Conservation (phyloP, 2,797 vertebrate genomes). For the Hippoglossus hippoglossus region DNA sequence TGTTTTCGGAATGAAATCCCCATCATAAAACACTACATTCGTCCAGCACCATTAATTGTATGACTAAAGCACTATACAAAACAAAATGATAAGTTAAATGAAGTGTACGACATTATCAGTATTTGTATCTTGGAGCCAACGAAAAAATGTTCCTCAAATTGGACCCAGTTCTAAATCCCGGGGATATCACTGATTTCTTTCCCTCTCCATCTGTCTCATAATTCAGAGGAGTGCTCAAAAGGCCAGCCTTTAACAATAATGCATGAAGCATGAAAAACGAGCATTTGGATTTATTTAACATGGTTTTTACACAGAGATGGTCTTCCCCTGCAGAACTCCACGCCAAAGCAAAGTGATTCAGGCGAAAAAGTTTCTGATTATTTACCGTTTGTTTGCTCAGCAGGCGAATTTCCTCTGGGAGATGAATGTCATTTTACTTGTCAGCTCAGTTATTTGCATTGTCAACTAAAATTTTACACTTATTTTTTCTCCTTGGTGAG, state of each 20-base stretch:
- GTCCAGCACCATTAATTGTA: not conserved
- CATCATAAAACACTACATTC: constrained; percentile 18
- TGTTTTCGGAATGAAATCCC: constrained; percentile 20
- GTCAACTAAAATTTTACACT: constrained; percentile 50
- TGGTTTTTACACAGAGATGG: constrained; percentile 38
- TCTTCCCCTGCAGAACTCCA: constrained; percentile 31
- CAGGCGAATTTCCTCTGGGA: constrained; percentile 31
- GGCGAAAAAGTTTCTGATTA: constrained; percentile 48
- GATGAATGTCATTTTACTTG: constrained; percentile 46
- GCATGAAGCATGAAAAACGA: constrained; percentile 28
- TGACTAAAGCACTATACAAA: constrained; percentile 2
- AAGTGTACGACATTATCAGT: constrained; percentile 1
- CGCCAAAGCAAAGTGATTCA: constrained; percentile 50
- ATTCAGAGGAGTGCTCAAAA: constrained; percentile 30
- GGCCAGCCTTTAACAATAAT: constrained; percentile 21
- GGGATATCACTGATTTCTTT: constrained; percentile 5
- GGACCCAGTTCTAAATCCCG: not conserved
- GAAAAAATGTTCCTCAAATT: constrained; percentile 1
- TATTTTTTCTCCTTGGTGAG: constrained; percentile 23
- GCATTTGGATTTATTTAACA: constrained; percentile 43
- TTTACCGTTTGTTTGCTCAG: constrained; percentile 61
- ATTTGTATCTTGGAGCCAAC: constrained; percentile 21
- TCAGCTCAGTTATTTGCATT: constrained; percentile 58
- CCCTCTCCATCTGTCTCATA: constrained; percentile 12
- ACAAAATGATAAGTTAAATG: not conserved